A percentile compares a stretch with the other conserved stretches of the same genome.
These are phyloP conservation scores for Atta texana DNA, from an alignment of 1,140 invertebrate species.

Conservation along the genomic window DNA sequence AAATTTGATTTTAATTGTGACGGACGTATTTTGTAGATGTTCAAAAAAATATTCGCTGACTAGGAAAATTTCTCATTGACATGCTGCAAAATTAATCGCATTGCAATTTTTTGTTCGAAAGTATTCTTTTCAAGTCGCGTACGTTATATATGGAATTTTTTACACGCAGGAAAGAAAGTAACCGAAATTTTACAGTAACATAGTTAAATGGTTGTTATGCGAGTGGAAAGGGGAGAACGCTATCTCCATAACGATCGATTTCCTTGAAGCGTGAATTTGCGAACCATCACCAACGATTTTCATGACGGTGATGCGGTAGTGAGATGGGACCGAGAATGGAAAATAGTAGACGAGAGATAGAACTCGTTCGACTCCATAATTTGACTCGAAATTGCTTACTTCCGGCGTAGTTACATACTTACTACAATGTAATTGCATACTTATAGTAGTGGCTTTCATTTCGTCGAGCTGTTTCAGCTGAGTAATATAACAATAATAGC, in stretches of 20 bases:
- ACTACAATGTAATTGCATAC: slow-evolving; percentile 46
- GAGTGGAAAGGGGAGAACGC: neutral
- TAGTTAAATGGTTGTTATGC: slow-evolving; percentile 46
- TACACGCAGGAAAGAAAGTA: neutral
- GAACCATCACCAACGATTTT: slow-evolving; percentile 38
- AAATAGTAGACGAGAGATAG: slow-evolving; percentile 47
- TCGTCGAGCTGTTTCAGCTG: neutral
- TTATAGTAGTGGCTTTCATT: slow-evolving; percentile 41
- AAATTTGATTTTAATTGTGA: slow-evolving; percentile 8
- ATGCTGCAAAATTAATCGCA: neutral
- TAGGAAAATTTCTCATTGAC: slow-evolving; percentile 10
- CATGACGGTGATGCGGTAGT: slow-evolving; percentile 10
- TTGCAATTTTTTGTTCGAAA: slow-evolving; percentile 13
- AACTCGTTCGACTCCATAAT: slow-evolving; percentile 55
- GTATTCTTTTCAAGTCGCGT: neutral
- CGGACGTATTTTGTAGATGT: neutral
- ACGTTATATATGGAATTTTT: slow-evolving; percentile 8
- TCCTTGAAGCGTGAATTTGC: slow-evolving; percentile 52
- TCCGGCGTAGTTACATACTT: slow-evolving; percentile 52
- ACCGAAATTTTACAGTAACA: slow-evolving; percentile 44
- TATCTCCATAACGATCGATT: slow-evolving; percentile 56
- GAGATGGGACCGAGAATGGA: slow-evolving; percentile 23
- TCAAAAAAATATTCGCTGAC: neutral
- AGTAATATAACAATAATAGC: slow-evolving; percentile 9
- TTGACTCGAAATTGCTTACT: slow-evolving; percentile 56